These are phyloP conservation scores for Patiria pectinifera DNA, from an alignment of 53 echinoderm and acorn worm species.

Conservation along the genomic window DNA sequence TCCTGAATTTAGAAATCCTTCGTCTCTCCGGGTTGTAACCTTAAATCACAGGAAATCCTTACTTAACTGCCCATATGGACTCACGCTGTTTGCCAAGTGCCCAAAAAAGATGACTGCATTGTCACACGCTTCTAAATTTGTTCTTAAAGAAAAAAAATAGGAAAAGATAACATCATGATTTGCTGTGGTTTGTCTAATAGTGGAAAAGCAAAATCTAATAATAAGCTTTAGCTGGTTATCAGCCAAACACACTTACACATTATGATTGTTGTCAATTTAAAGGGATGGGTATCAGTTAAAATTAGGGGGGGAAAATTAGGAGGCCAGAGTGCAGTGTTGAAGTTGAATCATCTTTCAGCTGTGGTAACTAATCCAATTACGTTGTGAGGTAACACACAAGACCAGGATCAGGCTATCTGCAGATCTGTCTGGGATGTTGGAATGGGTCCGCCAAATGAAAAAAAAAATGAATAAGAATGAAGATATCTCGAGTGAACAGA, in stretches of 20 bases:
- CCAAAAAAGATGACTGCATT: neutral
- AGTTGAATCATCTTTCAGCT: neutral
- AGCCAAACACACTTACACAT: neutral
- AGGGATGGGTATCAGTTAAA: neutral
- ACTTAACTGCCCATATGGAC: neutral
- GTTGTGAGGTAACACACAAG: too few relatives aligned
- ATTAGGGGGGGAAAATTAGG: neutral
- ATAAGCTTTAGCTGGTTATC: neutral
- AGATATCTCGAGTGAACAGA: too few relatives aligned
- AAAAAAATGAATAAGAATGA: too few relatives aligned
- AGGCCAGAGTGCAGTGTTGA: neutral
- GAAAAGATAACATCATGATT: neutral
- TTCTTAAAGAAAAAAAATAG: neutral
- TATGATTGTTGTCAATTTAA: slow-evolving; percentile 2
- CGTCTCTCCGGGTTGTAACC: neutral
- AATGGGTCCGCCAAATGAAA: too few relatives aligned
- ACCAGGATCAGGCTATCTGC: too few relatives aligned
- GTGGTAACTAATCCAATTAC: neutral
- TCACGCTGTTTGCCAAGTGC: neutral
- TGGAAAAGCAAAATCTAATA: neutral
- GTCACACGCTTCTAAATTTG: neutral
- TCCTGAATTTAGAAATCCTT: neutral
- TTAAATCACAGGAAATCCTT: slow-evolving; percentile 15
- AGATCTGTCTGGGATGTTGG: too few relatives aligned
- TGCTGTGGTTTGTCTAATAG: neutral